Evolutionary conservation across 2,888 invertebrate genomes (phyloP), one percentile per base, ranked within the genome.

Genomic region (Marronus borbonicus): DNA sequence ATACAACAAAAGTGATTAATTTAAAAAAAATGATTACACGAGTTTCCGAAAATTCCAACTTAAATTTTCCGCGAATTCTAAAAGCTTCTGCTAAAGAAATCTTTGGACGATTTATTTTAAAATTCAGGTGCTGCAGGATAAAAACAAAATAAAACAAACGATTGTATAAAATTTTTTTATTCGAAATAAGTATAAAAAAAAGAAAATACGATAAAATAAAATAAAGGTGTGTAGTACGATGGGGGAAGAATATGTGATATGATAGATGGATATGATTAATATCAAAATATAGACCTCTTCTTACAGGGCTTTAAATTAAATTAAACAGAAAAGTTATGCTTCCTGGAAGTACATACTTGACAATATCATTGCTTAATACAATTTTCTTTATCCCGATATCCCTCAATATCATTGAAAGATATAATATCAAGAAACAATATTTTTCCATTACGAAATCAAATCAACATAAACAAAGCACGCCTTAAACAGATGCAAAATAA

Each of bases 231-330:
- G 44, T 12, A 44, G 44, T 44, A 44, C 44, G 44, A 44, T 44
- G 12, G 44, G 2, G 44, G 12, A 44, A 44, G 1, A 12, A 8
- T 44, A 44, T 44, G 12, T 12, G 31, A 62, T 62, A 62, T 62
- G 24, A 62, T 62, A 1, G 4, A 28, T 62, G 7, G 60, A 60
- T 31, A 62, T 62, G 62, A 62, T 31, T 31, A 28, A 24, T 62
- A 62, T 14, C 24, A 62, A 62, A 62, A 62, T 62, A 62, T 20
- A 62, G 62, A 62, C 24, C 24, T 62, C 62, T 60, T 60, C n/a
- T 55, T 55, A 44, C 44, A 44, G 1, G 7, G 10, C 1, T 20
- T 20, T 55, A 55, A 55, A 55, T 55, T 55, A 55, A 55, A 55
- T 55, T 55, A 55, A 55, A 44, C 44, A 44, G 10, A 20, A 20